These are phyloP conservation scores for Euplagia quadripunctaria DNA, from an alignment of 2,888 invertebrate species.

Conservation along the genomic window DNA sequence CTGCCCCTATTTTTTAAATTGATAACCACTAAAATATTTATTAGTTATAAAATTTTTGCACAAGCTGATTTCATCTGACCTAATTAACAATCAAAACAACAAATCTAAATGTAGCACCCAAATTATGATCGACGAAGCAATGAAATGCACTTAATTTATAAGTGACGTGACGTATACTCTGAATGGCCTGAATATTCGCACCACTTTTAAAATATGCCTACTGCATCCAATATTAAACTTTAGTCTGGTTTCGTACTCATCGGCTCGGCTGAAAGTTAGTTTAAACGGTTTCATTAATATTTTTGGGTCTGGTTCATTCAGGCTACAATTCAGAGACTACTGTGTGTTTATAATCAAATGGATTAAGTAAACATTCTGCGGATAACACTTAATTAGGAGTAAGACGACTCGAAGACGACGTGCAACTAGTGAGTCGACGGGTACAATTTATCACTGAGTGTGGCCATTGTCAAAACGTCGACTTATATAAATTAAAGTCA, in stretches of 20 bases:
- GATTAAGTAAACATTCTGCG: not conserved
- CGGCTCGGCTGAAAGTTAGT: not conserved
- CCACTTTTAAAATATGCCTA: constrained; percentile 12
- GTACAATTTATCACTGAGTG: not conserved
- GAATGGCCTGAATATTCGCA: constrained; percentile 1
- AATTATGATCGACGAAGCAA: constrained; percentile 37
- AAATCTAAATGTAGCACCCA: constrained; percentile 20
- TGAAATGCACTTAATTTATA: constrained; percentile 36
- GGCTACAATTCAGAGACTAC: not conserved
- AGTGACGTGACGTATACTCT: constrained; percentile 12
- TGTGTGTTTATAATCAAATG: not conserved
- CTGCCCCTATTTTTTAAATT: no score
- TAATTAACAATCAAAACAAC: constrained; percentile 22
- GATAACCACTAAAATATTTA: not conserved
- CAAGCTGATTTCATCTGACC: not conserved
- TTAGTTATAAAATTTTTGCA: not conserved
- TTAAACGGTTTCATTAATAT: constrained; percentile 9
- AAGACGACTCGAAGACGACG: not conserved
- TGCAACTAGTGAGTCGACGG: not conserved
- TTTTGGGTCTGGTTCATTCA: not conserved
- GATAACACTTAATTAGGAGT: not conserved
- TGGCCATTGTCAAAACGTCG: not conserved
- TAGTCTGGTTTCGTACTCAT: constrained; percentile 11
- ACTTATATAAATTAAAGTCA: no score
- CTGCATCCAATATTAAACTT: constrained; percentile 21